phyloP scores from a whole-genome alignment of 2,797 vertebrate species.

The Silurus aristotelis region DNA sequence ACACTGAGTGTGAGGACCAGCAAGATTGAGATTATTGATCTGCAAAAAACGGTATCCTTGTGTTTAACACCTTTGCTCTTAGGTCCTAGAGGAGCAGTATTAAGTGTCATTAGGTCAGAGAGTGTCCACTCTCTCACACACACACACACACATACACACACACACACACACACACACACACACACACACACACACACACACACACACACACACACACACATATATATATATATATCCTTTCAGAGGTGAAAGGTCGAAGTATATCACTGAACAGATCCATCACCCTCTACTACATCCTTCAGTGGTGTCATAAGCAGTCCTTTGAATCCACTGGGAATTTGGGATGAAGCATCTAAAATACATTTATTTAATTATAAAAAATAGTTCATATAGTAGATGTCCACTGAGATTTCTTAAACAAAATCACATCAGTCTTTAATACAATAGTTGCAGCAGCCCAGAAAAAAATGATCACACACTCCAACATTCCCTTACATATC shows the following conservation, averaged over 20 bases:
- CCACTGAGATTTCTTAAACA: background rate
- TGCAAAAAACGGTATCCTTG: background rate
- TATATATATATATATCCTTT: conserved; percentile 15
- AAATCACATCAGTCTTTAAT: background rate
- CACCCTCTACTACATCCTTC: background rate
- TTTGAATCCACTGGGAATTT: background rate
- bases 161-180: conserved; percentile 1
- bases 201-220: conserved; percentile 30
- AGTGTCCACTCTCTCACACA: background rate
- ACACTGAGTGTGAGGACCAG: background rate
- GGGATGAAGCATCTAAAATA: background rate
- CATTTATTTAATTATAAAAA: background rate
- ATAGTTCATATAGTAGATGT: too few species aligned
- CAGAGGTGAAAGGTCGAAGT: conserved; percentile 32
- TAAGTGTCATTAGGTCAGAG: conserved; percentile 36
- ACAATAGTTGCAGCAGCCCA: background rate
- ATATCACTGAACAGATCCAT: conserved; percentile 9
- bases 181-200: conserved; percentile 15
- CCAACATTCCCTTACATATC: background rate
- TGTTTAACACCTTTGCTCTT: conserved; percentile 48
- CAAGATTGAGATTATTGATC: conserved; percentile 31
- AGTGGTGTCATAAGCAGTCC: background rate
- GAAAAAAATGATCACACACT: background rate
- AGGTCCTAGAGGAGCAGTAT: conserved; percentile 20
- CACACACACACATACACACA: background rate